Conservation (phyloP, 2,888 invertebrate species). For the Plebejus melissa region DNA sequence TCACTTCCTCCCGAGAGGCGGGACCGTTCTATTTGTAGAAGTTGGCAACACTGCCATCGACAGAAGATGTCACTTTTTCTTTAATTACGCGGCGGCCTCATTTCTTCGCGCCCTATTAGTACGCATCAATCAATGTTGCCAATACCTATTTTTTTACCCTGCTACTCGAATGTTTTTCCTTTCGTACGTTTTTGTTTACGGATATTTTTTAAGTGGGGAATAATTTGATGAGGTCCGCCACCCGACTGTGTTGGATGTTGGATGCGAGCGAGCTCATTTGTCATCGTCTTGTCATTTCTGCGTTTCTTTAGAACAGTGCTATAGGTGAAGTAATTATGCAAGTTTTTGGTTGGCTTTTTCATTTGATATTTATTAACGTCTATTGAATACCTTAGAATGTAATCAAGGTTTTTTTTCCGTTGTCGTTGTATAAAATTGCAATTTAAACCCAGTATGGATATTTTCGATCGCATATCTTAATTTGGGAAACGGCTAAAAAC, state of each 20-base stretch:
- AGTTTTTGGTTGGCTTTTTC: constrained; percentile 69
- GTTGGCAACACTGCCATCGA: constrained; percentile 64
- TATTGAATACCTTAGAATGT: constrained; percentile 22
- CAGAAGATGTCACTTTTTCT: constrained; percentile 77
- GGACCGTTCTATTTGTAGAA: constrained; percentile 73
- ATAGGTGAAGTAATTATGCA: constrained; percentile 75
- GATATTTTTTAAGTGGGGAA: constrained; percentile 78
- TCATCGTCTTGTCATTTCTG: constrained; percentile 80
- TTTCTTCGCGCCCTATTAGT: constrained; percentile 79
- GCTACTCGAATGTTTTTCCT: constrained; percentile 64
- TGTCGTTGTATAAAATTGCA: neutral
- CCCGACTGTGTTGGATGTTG: constrained; percentile 74
- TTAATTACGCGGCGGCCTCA: constrained; percentile 75
- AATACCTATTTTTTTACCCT: constrained; percentile 76
- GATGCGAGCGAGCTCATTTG: constrained; percentile 75
- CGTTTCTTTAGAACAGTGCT: constrained; percentile 75
- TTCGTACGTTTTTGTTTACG: constrained; percentile 74
- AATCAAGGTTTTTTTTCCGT: neutral
- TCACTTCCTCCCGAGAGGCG: constrained; percentile 74
- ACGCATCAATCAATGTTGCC: constrained; percentile 80
- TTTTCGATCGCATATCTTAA: constrained; percentile 19
- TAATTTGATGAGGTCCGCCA: constrained; percentile 79
- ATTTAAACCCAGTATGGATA: neutral
- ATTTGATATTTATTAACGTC: constrained; percentile 39
- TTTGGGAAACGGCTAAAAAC: constrained; percentile 46